Base-by-base conservation (phyloP, 2,797 vertebrate species). In the Lacerta bilineata region DNA sequence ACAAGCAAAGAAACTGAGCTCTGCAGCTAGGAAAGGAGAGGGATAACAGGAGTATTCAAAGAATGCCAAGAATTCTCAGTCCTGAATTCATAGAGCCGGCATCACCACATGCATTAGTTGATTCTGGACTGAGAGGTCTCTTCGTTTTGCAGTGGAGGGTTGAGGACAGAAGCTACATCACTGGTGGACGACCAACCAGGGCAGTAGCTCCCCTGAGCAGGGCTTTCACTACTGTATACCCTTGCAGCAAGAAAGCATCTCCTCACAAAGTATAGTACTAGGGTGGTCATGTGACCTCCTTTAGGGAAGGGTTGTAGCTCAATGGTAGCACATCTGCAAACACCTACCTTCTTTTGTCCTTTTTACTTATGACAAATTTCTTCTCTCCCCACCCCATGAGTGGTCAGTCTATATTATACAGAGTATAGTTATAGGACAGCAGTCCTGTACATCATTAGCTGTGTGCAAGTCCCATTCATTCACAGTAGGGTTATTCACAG, bases 11-110 rank as follows among this genome's bases (percentile, higher is more conserved):
- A 13, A 61, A 39, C 23, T 71, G 61, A 23, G 25, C 23, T 10
- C 66, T 69, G 25, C 5, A 78, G 72, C 20, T 55, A 18, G 29
- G 76, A 71, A 71, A 59, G 27, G 33, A 66, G 80, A 74, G 50
- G 55, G 17, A 74, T n/a, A 84, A 20, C 59, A 27, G 68, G 71
- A 64, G 50, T 15, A 85, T 85, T 89, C 69, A 46, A 84, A 13
- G 76, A 39, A 75, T 29, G 25, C 39, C 55, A 76, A 85, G 39
- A 80, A 89, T 85, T 72, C 77, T 80, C 27, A 13, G 29, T 39
- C 72, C 66, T 71, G 81, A 83, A 69, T 83, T 46, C 55, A 66
- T 50, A 39, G 74, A 80, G 36, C 29, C 18, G 23, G 15, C 41
- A 36, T 33, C 55, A 33, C n/a, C 29, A 59, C 27, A 8, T 25